Evolutionary conservation across 2,888 invertebrate species (phyloP), one percentile per base, ranked within the genome.

Genomic region (Carpatolechia fugitivella): DNA sequence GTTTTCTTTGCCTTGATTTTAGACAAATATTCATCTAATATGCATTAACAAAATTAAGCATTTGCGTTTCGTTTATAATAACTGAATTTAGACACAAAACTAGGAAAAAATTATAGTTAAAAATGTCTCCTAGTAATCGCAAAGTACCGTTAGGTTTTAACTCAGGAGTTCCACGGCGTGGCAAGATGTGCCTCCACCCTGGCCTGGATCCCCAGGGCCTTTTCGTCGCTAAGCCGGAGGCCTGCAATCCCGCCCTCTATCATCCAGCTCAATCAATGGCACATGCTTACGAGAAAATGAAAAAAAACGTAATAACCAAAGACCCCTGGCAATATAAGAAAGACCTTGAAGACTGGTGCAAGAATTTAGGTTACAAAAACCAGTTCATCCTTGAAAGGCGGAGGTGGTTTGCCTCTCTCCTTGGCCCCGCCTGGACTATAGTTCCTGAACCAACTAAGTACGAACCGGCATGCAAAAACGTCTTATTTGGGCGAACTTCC

Each of bases 311-410:
- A 61, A 46, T 60, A 54, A 7, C 64, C 68, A 81, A 83, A 63
- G 83, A 84, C 41, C 81, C 84, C 1, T 89, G 88, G 88, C 72
- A 66, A 56, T 81, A 80, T 58, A 85, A 87, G 64, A 75, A 59
- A 8, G 85, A 85, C 56, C 63, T 87, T 11, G 88, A 88, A 61
- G 84, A 82, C 24, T 89, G 88, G 88, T 72, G 82, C 1, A 65
- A 64, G 59, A 84, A 89, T 61, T 74, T 89, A 33, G 88, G 88
- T 4, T 89, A 85, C 56, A 78, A 87, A 61, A 88, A 89, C 57
- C 80, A 80, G 65, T 69, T 70, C 56, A 56, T 86, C 16, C 71
- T 89, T 6, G 69, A 71, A 11, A 55, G 64, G 35, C 70, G 79
- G 31, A 65, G 41, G 52, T 85, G 84, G 82, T 65, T 62, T 85